Evolutionary conservation across 1,140 invertebrate species (phyloP).

Genomic region (Ruditapes philippinarum): DNA sequence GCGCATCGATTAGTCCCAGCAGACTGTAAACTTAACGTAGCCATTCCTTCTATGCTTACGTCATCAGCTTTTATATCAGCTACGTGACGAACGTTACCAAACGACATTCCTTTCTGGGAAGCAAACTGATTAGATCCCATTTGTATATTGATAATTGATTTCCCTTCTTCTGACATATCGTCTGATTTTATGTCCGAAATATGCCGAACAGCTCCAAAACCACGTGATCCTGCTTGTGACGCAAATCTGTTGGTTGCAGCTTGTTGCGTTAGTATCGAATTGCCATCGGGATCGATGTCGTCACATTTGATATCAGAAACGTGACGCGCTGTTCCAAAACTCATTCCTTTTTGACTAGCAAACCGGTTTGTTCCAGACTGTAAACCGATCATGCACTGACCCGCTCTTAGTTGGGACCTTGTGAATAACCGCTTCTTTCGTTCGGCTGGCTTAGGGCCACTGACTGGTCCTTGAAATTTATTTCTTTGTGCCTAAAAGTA

Average conservation of each 20-base stretch:
- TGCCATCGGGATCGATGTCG: slow-evolving; percentile 88
- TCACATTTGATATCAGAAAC: slow-evolving; percentile 85
- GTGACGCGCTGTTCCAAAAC: slow-evolving; percentile 82
- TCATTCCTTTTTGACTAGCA: slow-evolving; percentile 85
- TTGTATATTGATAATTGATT: slow-evolving; percentile 95
- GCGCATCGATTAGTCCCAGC: slow-evolving; percentile 95
- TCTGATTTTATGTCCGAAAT: slow-evolving; percentile 88
- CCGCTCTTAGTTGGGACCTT: slow-evolving; percentile 96
- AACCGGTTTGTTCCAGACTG: slow-evolving; percentile 92
- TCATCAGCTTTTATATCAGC: slow-evolving; percentile 79
- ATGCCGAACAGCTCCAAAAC: slow-evolving; percentile 96
- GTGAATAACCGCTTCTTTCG: slow-evolving; percentile 91
- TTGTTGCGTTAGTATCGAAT: slow-evolving; percentile 96
- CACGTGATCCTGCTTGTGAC: slow-evolving; percentile 96
- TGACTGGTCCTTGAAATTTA: slow-evolving; percentile 78
- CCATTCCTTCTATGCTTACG: slow-evolving; percentile 88
- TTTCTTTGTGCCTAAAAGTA: slow-evolving; percentile 82
- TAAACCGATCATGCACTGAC: slow-evolving; percentile 96
- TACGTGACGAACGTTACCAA: slow-evolving; percentile 96
- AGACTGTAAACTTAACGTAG: slow-evolving; percentile 95
- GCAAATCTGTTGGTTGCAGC: slow-evolving; percentile 97
- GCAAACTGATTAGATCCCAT: slow-evolving; percentile 95
- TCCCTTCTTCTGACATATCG: slow-evolving; percentile 87
- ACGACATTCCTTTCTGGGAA: slow-evolving; percentile 88
- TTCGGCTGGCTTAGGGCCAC: slow-evolving; percentile 96